Conservation (phyloP, 2,888 invertebrate genomes). For the Synanthedon myopaeformis region DNA sequence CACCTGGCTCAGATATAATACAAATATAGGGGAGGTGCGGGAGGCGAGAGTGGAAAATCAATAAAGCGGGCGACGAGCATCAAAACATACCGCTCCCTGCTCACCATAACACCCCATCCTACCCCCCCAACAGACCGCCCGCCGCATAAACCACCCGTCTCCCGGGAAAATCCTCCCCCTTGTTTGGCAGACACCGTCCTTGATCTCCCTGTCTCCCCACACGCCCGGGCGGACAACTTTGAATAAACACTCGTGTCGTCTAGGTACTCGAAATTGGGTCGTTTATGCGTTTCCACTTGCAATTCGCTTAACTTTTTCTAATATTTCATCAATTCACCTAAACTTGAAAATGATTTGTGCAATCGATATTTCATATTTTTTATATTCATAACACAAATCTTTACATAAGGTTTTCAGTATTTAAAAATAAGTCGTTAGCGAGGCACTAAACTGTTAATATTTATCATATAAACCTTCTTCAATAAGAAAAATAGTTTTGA, state of each 20-base stretch:
- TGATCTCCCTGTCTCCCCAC: conserved; percentile 46
- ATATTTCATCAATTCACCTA: conserved; percentile 1
- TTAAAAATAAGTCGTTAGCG: no score
- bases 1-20: conserved; percentile 49
- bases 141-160: conserved; percentile 27
- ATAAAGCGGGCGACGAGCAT: conserved; percentile 64
- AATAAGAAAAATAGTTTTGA: no score
- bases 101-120: conserved; percentile 6
- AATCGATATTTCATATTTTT: no score
- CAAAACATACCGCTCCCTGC: conserved; percentile 55
- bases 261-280: conserved; percentile 63
- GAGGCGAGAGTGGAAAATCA: conserved; percentile 54
- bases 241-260: conserved; percentile 63
- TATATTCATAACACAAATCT: no score
- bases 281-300: conserved; percentile 46
- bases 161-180: conserved; percentile 66
- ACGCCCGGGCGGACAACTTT: conserved; percentile 54
- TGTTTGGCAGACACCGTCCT: conserved; percentile 70
- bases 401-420: no score
- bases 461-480: no score
- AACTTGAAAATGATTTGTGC: background rate
- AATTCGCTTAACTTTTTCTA: conserved; percentile 15
- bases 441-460: no score
- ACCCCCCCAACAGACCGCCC: conserved; percentile 14
- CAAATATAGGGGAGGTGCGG: conserved; percentile 27